Evolutionary conservation across 2,797 vertebrate species (phyloP).

Genomic region (Odontamblyopus lacepedii): DNA sequence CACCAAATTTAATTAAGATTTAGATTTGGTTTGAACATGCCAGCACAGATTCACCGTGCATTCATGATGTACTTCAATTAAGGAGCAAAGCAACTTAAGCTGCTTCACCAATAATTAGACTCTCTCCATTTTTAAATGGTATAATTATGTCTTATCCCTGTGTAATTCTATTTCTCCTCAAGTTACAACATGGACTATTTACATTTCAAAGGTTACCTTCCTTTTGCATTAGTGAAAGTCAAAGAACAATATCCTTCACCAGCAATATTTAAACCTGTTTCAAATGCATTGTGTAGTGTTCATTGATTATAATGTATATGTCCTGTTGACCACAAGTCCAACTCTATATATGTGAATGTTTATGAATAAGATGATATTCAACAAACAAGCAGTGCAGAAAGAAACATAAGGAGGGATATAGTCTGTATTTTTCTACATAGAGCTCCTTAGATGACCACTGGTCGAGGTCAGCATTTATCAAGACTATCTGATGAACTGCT

Average conservation of each 20-base stretch:
- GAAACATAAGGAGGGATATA: neutral
- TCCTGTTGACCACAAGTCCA: neutral
- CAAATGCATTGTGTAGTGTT: neutral
- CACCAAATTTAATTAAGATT: conserved; percentile 85
- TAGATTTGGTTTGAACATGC: conserved; percentile 84
- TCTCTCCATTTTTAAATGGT: conserved; percentile 77
- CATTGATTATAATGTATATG: neutral
- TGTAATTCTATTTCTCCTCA: conserved; percentile 77
- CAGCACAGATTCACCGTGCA: conserved; percentile 76
- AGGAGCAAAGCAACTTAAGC: conserved; percentile 81
- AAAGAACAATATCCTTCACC: conserved; percentile 20
- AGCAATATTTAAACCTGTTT: neutral
- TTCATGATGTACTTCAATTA: conserved; percentile 80
- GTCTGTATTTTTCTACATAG: too few relatives aligned
- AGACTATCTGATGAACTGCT: too few relatives aligned
- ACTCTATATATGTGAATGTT: neutral
- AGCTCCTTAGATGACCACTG: too few relatives aligned
- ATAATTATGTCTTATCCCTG: conserved; percentile 79
- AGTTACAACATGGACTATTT: conserved; percentile 57
- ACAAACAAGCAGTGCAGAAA: too few relatives aligned
- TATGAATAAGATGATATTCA: too few relatives aligned
- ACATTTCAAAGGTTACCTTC: conserved; percentile 67
- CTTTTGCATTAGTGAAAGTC: conserved; percentile 41
- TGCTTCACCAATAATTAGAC: conserved; percentile 83
- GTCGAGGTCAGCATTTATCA: too few relatives aligned